Evolutionary conservation across 2,888 invertebrate species (phyloP), one percentile per base, ranked within the genome.

Genomic region (Acleris cristana): DNA sequence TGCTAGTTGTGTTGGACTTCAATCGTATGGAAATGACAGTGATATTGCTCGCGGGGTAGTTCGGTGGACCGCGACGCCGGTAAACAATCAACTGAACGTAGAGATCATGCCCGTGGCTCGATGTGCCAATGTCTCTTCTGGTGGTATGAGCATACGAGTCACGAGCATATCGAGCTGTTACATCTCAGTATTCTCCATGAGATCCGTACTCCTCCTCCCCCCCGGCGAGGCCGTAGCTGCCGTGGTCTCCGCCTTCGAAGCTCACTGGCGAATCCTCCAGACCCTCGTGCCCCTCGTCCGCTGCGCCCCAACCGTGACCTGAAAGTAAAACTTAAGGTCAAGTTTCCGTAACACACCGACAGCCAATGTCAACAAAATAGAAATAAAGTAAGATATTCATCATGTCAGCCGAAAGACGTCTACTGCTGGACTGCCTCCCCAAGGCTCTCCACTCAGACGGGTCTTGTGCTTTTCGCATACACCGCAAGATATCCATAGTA

Each of bases 281-380:
- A 0, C 80, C 81, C 23, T 78, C 84, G 23, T 88, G 85, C 2
- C 86, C 82, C 68, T 89, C 93, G 45, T 91, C 93, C 5, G 89
- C 89, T 0, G 87, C 93, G 26, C 88, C 88, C 88, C 90, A 91
- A 2, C 88, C 88, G 69, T 90, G 88, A 58, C 90, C 92, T 86
- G 79, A 8, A 85, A 82, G 26, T 55, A 66, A 68, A 64, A 53
- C 53, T 54, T 51, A 56, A 30, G 2, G 18, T n/a, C 16, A 7
- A n/a, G 18, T n/a, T 3, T 48, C 48, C 48, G n/a, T 48, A 48
- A 14, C 40, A 40, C 26, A 26, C 34, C 1, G 40, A 14, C 40
- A 40, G 14, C 14, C 12, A 40, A 40, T 7, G 14, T 14, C 14
- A 14, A 12, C 40, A 40, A 14, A 40, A 40, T 40, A 40, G 3